These are phyloP conservation scores for Lamellibrachia columna DNA, from an alignment of 2,888 invertebrate genomes.

Conservation along the genomic window DNA sequence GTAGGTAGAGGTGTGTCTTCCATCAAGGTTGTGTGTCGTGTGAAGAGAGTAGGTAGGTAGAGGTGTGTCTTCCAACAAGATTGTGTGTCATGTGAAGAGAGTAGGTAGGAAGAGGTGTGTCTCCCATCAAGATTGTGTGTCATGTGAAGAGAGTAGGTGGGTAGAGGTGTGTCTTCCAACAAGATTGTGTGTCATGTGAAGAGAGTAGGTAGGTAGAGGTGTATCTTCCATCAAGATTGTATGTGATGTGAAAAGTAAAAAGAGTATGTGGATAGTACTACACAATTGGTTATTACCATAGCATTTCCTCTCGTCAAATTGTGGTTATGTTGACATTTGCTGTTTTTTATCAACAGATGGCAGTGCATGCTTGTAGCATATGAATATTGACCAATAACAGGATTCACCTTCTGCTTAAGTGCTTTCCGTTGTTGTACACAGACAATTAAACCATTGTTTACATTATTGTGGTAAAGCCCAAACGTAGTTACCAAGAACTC, in stretches of 20 bases:
- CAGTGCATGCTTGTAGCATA: neutral
- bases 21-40: no score
- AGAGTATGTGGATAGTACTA: conserved; percentile 66
- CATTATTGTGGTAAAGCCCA: neutral
- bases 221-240: conserved; percentile 78
- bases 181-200: no score
- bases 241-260: conserved; percentile 84
- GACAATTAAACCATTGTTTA: neutral
- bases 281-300: no score
- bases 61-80: no score
- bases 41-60: no score
- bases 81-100: no score
- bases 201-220: conserved; percentile 74
- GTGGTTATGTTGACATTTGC: neutral
- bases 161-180: no score
- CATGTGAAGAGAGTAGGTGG: no score
- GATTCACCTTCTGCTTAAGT: neutral
- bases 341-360: neutral
- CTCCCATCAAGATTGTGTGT: no score
- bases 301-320: no score
- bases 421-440: neutral
- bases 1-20: no score
- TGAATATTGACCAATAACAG: neutral
- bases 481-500: neutral
- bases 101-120: no score